Percentiles rank a stretch among this genome's conserved stretches.
These are phyloP conservation scores for Asobara japonica DNA, from an alignment of 1,140 invertebrate genomes.

Conservation along the genomic window DNA sequence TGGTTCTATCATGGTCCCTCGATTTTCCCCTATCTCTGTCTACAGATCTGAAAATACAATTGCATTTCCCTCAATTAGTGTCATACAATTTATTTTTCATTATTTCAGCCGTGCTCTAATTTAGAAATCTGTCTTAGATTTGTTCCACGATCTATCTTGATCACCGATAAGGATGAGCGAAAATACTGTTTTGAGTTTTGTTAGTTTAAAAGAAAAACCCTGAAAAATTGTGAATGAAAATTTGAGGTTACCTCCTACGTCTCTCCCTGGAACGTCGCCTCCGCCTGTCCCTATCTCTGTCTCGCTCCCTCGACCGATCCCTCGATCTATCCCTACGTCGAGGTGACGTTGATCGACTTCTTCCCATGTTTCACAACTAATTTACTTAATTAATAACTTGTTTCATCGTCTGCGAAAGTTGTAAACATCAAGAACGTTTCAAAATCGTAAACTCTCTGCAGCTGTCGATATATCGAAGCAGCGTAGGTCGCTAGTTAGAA, in stretches of 20 bases:
- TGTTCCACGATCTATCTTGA: too few species aligned
- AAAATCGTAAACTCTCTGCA: too few species aligned
- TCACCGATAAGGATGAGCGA: too few species aligned
- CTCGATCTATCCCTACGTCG: conserved; percentile 54
- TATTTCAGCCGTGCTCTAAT: too few species aligned
- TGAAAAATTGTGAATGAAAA: background rate
- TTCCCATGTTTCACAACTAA: conserved; percentile 9
- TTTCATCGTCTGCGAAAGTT: background rate
- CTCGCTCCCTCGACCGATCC: conserved; percentile 67
- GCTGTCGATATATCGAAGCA: too few species aligned
- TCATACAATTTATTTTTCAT: conserved; percentile 8
- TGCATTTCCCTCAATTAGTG: too few species aligned
- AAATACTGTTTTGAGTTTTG: too few species aligned
- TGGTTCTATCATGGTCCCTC: conserved; percentile 63
- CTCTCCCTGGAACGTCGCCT: conserved; percentile 69
- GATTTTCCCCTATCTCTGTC: conserved; percentile 63
- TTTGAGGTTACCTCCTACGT: conserved; percentile 51
- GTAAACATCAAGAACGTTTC: background rate
- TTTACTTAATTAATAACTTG: background rate
- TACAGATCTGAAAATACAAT: conserved; percentile 52
- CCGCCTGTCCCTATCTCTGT: conserved; percentile 65
- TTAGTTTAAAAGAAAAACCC: conserved; percentile 7
- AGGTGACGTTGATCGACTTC: conserved; percentile 63
- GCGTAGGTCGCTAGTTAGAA: too few species aligned
- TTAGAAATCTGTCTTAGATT: too few species aligned